Conservation (phyloP, 2,888 invertebrate species). For the Ormyrus labotus region DNA sequence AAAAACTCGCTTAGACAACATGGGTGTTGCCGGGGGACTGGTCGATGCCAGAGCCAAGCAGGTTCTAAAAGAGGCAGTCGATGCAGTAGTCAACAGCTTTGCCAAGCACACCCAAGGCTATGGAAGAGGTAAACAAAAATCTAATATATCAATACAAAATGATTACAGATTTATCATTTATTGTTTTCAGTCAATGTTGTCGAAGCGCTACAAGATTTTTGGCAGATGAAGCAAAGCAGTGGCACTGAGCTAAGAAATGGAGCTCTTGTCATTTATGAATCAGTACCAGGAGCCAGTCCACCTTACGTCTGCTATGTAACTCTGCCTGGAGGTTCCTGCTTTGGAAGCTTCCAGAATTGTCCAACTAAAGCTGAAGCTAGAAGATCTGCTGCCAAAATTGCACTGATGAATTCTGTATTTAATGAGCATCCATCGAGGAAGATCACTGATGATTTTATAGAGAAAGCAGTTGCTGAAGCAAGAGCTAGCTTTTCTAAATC, state of each 20-base stretch:
- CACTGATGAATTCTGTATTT: constrained; percentile 97
- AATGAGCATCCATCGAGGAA: constrained; percentile 95
- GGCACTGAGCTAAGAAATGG: constrained; percentile 91
- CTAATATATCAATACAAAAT: background rate
- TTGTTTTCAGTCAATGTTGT: constrained; percentile 90
- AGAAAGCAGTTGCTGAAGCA: constrained; percentile 95
- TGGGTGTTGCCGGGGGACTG: constrained; percentile 73
- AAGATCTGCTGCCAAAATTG: constrained; percentile 95
- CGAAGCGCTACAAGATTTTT: constrained; percentile 96
- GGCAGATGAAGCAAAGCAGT: constrained; percentile 96
- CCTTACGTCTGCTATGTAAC: constrained; percentile 97
- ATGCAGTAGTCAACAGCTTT: constrained; percentile 85
- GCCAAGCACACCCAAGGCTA: constrained; percentile 85
- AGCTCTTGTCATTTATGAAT: constrained; percentile 95
- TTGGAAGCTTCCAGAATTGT: constrained; percentile 96
- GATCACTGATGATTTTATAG: constrained; percentile 95
- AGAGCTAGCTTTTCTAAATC: constrained; percentile 81
- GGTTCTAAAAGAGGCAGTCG: constrained; percentile 83
- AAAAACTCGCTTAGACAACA: constrained; percentile 72
- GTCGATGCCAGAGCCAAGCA: constrained; percentile 79
- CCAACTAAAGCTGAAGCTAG: constrained; percentile 96
- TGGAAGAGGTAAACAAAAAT: constrained; percentile 79
- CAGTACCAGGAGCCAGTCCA: constrained; percentile 92
- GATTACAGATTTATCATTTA: background rate
- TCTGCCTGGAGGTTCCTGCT: constrained; percentile 95